A percentile compares a stretch with the other conserved stretches of the same genome.
Evolutionary conservation across 2,888 invertebrate species (phyloP).

Genomic region (Rambutsinella grinnellia): DNA sequence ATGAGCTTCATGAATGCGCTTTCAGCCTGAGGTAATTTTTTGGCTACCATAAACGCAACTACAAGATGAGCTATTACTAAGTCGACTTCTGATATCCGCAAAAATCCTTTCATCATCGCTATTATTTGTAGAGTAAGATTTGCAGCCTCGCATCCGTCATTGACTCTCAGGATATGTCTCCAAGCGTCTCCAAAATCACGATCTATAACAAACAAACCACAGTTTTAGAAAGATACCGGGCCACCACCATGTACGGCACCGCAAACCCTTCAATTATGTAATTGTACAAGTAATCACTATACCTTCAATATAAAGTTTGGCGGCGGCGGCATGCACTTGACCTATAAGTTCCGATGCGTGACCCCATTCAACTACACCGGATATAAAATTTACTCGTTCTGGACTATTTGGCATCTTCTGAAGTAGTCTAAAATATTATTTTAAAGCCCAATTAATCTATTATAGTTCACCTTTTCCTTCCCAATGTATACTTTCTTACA

Average conservation of each 20-base stretch:
- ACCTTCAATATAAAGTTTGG: slow-evolving; percentile 59
- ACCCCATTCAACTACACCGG: slow-evolving; percentile 58
- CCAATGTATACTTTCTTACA: no score
- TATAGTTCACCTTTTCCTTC: no score
- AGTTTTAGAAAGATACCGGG: no score
- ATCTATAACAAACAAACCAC: slow-evolving; percentile 42
- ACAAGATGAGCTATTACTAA: slow-evolving; percentile 57
- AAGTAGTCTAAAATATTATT: slow-evolving; percentile 35
- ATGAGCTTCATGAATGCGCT: slow-evolving; percentile 50
- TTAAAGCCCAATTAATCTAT: not conserved
- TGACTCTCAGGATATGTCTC: slow-evolving; percentile 56
- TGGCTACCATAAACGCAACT: slow-evolving; percentile 48
- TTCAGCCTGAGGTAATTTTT: slow-evolving; percentile 55
- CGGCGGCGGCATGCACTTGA: slow-evolving; percentile 52
- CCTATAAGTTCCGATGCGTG: slow-evolving; percentile 41
- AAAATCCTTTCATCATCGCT: slow-evolving; percentile 28
- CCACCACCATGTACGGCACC: no score
- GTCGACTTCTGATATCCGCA: slow-evolving; percentile 54
- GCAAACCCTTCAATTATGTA: no score
- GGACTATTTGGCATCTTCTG: slow-evolving; percentile 59
- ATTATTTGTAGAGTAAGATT: slow-evolving; percentile 42
- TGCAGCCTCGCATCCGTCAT: slow-evolving; percentile 56
- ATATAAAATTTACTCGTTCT: slow-evolving; percentile 55
- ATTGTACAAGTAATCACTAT: no score
- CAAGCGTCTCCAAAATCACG: slow-evolving; percentile 59